Evolutionary conservation across 2,888 invertebrate species (phyloP), one percentile per base, ranked within the genome.

Genomic region (Chorisops tibialis): DNA sequence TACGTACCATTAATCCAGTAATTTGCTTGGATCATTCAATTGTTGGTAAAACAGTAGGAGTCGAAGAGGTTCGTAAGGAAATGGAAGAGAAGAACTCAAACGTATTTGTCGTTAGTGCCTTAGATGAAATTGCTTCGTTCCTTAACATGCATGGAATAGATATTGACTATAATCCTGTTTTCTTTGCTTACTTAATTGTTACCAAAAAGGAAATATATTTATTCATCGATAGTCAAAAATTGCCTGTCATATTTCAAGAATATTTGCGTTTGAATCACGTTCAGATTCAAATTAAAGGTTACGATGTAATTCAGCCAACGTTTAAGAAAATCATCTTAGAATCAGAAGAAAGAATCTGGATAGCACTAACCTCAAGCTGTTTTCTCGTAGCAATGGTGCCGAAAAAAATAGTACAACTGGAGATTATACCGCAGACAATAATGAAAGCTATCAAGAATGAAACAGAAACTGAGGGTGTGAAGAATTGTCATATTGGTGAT

Each of bases 121-220:
- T 96, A 19, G 96, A 96, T 72, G 94, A 96, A 74, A 85, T 95
- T 52, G 95, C 96, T 0, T 96, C 91, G 84, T 83, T 95, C 3
- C 79, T 97, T 38, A 98, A 98, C 76, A 79, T 96, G 39, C 85
- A 98, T 56, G 97, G 97, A 0, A 86, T 88, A 0, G 97, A 98
- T 74, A 95, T 97, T 65, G 85, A 86, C 0, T 96, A 84, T 78
- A 97, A 96, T 76, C 97, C 97, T 0, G 92, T 93, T 0, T 93
- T 93, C 74, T 91, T 91, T 71, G 81, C 90, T 0, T 93, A 90
- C 70, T 80, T 89, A 1, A 76, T 90, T 18, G 75, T 90, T 6
- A 83, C 83, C 12, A 71, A 74, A 0, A 80, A 83, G 24, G 74
- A 82, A 68, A 76, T 87, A 19, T 80, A 82, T 63, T 71, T 91